These are phyloP conservation scores for Zele albiditarsus DNA, from an alignment of 2,888 invertebrate genomes.

Conservation along the genomic window DNA sequence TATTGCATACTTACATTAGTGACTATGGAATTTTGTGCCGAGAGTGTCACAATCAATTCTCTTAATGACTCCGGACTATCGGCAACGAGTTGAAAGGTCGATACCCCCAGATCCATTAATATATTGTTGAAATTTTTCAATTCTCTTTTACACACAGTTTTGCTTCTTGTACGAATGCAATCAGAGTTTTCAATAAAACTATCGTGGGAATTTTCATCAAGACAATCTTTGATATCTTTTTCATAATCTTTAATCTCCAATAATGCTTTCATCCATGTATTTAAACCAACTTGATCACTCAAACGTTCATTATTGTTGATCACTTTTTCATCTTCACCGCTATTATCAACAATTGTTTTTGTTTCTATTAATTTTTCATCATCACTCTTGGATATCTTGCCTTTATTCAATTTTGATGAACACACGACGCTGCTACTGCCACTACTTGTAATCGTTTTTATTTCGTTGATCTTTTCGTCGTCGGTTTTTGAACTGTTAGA, in stretches of 20 bases:
- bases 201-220: conserved; percentile 32
- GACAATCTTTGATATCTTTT: conserved; percentile 29
- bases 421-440: background rate
- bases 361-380: conserved; percentile 60
- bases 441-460: conserved; percentile 30
- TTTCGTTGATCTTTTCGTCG: conserved; percentile 63
- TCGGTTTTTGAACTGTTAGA: conserved; percentile 62
- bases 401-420: conserved; percentile 17
- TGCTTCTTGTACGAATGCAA: conserved; percentile 14
- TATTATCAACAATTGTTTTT: conserved; percentile 43
- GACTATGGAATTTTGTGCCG: conserved; percentile 14
- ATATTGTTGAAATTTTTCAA: conserved; percentile 57
- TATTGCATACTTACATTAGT: conserved; percentile 24
- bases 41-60: conserved; percentile 64
- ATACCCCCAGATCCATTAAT: conserved; percentile 61
- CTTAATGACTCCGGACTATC: conserved; percentile 73
- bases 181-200: conserved; percentile 10
- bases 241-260: conserved; percentile 10
- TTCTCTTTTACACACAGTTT: conserved; percentile 48
- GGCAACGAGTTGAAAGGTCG: conserved; percentile 73
- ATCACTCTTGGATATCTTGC: conserved; percentile 57
- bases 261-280: conserved; percentile 30
- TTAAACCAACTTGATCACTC: conserved; percentile 24
- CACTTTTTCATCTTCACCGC: conserved; percentile 38
- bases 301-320: conserved; percentile 22